phyloP scores from a whole-genome alignment of 2,888 invertebrate species.

The Conops quadrifasciatus region DNA sequence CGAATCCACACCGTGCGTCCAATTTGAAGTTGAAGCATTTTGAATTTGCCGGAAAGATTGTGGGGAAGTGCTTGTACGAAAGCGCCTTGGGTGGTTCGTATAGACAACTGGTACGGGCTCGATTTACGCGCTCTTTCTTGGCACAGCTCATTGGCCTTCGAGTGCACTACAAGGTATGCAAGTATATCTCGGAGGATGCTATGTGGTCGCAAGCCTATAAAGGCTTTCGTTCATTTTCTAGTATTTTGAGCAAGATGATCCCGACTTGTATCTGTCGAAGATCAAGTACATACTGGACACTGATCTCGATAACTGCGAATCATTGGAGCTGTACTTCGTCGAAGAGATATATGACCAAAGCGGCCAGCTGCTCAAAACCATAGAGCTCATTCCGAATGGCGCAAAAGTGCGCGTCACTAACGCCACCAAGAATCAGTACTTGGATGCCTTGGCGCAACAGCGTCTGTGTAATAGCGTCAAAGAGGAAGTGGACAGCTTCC shows the following conservation, averaged over 20 bases:
- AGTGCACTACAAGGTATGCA: slow-evolving; percentile 87
- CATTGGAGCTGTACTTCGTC: slow-evolving; percentile 84
- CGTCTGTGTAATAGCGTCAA: slow-evolving; percentile 83
- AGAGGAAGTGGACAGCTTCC: slow-evolving; percentile 86
- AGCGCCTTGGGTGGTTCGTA: slow-evolving; percentile 89
- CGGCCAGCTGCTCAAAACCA: slow-evolving; percentile 79
- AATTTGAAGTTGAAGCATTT: slow-evolving; percentile 87
- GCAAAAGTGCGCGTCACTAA: slow-evolving; percentile 72
- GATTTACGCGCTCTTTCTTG: slow-evolving; percentile 90
- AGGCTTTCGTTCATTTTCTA: slow-evolving; percentile 56
- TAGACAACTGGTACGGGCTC: slow-evolving; percentile 87
- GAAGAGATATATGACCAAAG: slow-evolving; percentile 87
- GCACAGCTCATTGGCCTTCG: slow-evolving; percentile 93
- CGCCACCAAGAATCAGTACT: slow-evolving; percentile 73
- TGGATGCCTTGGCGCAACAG: slow-evolving; percentile 90
- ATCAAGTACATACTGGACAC: slow-evolving; percentile 92
- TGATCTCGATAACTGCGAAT: slow-evolving; percentile 79
- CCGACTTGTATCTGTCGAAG: slow-evolving; percentile 91
- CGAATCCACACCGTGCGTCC: slow-evolving; percentile 80
- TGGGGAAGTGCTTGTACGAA: slow-evolving; percentile 94
- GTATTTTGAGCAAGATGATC: slow-evolving; percentile 97
- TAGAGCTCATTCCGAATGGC: slow-evolving; percentile 87
- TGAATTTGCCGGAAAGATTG: slow-evolving; percentile 92
- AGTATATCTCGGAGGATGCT: neutral
- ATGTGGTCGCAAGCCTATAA: neutral